These are phyloP conservation scores for Spilosoma lubricipeda DNA, from an alignment of 2,888 invertebrate genomes.

Conservation along the genomic window DNA sequence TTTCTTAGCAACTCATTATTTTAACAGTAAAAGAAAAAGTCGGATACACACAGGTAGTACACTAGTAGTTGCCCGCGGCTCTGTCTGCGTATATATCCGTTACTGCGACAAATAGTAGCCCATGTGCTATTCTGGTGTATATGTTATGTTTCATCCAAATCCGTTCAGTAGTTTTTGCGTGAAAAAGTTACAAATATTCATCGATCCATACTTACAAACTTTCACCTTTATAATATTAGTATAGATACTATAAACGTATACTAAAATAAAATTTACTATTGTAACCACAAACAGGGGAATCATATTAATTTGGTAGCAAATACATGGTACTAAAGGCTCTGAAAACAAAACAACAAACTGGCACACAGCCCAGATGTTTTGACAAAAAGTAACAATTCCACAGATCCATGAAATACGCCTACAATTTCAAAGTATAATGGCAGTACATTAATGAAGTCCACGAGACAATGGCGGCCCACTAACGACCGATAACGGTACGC, in stretches of 20 bases:
- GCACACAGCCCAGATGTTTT: not conserved
- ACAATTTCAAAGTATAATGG: conserved; percentile 44
- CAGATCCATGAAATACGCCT: conserved; percentile 35
- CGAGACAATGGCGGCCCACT: conserved; percentile 56
- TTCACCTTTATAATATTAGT: no score
- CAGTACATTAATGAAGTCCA: conserved; percentile 56
- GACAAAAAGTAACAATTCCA: conserved; percentile 18
- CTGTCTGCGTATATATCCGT: no score
- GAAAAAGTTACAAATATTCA: no score
- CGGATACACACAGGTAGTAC: no score
- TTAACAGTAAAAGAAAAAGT: no score
- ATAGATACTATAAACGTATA: not conserved
- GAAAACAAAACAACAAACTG: conserved; percentile 3
- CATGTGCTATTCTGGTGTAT: no score
- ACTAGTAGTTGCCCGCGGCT: no score
- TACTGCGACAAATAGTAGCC: no score
- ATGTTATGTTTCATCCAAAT: no score
- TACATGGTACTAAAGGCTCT: not conserved
- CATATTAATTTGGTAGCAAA: not conserved
- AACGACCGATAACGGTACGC: conserved; percentile 61
- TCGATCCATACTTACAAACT: no score
- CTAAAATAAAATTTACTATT: not conserved
- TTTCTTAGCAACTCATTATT: not conserved
- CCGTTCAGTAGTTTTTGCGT: no score
- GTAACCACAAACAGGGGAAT: not conserved